These are phyloP conservation scores for Zeuzera pyrina DNA, from an alignment of 2,888 invertebrate genomes.

Conservation along the genomic window DNA sequence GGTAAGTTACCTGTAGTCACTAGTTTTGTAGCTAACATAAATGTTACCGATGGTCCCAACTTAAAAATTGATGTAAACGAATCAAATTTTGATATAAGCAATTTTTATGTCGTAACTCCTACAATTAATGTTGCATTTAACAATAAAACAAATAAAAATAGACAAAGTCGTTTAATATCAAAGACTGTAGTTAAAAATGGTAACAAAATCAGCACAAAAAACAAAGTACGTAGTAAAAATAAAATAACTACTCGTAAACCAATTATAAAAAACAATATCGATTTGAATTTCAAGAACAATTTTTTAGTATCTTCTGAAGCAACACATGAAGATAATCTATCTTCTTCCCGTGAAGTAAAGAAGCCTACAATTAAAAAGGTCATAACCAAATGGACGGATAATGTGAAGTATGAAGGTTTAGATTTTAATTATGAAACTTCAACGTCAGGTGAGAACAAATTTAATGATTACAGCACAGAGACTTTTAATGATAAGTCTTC, in stretches of 20 bases:
- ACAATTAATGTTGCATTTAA: neutral
- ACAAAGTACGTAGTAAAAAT: constrained; percentile 8
- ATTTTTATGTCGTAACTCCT: neutral
- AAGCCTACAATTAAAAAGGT: constrained; percentile 57
- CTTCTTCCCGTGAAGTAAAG: constrained; percentile 17
- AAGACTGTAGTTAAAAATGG: neutral
- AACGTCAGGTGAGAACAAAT: constrained; percentile 21
- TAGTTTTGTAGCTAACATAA: constrained; percentile 22
- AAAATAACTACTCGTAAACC: constrained; percentile 18
- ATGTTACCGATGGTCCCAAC: constrained; percentile 3
- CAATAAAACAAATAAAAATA: constrained; percentile 6
- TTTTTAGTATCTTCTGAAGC: constrained; percentile 8
- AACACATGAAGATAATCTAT: constrained; percentile 9
- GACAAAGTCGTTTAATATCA: constrained; percentile 7
- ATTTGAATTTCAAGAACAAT: too few species aligned
- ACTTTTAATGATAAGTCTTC: constrained; percentile 22
- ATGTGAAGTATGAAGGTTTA: constrained; percentile 54
- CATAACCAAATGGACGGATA: constrained; percentile 68
- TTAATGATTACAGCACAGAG: constrained; percentile 19
- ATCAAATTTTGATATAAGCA: constrained; percentile 4
- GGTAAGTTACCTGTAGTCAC: constrained; percentile 29
- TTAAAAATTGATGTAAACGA: constrained; percentile 1
- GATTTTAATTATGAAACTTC: constrained; percentile 50
- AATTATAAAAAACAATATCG: constrained; percentile 16
- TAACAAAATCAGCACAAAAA: neutral